Conservation (phyloP, 2,113 vertebrate species). For the Syngnathus floridae region DNA sequence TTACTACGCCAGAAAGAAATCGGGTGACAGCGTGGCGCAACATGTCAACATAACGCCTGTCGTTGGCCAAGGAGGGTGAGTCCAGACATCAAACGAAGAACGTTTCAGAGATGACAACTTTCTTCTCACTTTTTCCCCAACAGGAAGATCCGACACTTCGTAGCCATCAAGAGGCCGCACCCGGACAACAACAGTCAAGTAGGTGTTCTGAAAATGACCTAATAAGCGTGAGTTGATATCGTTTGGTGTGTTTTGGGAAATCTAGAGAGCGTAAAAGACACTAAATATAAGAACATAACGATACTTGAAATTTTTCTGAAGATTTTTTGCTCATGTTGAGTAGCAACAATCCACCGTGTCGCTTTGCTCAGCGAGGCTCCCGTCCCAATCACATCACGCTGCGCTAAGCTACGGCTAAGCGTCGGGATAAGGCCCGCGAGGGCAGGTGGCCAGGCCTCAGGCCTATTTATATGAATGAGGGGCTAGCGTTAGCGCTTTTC, state of each 20-base stretch:
- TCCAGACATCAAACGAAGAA: neutral
- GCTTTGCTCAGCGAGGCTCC: constrained; percentile 45
- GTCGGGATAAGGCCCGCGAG: constrained; percentile 46
- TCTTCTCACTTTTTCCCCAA: constrained; percentile 48
- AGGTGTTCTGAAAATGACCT: constrained; percentile 11
- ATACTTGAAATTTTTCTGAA: neutral
- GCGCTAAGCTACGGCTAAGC: constrained; percentile 57
- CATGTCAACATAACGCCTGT: constrained; percentile 91
- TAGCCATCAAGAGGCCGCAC: constrained; percentile 87
- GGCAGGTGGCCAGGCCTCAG: constrained; percentile 45
- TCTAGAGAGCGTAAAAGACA: too few species aligned
- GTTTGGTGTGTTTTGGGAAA: too few species aligned
- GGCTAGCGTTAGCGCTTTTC: constrained; percentile 34
- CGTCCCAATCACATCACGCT: constrained; percentile 52
- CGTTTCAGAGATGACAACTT: constrained; percentile 7
- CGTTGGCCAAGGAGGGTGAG: constrained; percentile 91
- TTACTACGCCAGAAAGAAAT: constrained; percentile 85
- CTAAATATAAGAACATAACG: too few species aligned
- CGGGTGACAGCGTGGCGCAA: constrained; percentile 89
- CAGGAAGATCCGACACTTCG: constrained; percentile 94
- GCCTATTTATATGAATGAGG: constrained; percentile 55
- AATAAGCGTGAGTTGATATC: too few species aligned
- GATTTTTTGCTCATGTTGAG: constrained; percentile 12
- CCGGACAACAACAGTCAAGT: constrained; percentile 90
- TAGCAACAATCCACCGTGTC: constrained; percentile 33